These are phyloP conservation scores for Eupithecia subfuscata DNA, from an alignment of 2,888 invertebrate species.

Conservation along the genomic window DNA sequence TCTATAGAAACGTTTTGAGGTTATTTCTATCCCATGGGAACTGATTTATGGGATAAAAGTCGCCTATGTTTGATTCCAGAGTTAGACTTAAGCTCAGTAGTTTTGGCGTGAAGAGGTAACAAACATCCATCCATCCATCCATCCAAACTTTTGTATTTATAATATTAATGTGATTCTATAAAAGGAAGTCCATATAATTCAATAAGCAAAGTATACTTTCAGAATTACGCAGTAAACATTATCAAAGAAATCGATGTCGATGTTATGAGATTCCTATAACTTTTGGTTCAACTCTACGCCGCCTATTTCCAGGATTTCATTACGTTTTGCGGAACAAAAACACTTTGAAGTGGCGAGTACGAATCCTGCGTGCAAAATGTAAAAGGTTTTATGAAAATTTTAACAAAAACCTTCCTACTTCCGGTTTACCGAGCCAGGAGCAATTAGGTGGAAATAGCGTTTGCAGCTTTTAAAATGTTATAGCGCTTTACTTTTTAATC, in stretches of 20 bases:
- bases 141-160: too few species aligned
- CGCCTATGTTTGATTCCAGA: too few species aligned
- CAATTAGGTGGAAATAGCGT: slow-evolving; percentile 40
- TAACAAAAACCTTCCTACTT: slow-evolving; percentile 38
- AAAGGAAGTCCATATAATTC: too few species aligned
- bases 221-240: background rate
- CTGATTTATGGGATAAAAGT: too few species aligned
- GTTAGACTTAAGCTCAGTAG: too few species aligned
- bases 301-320: slow-evolving; percentile 34
- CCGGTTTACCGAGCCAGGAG: slow-evolving; percentile 36
- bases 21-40: too few species aligned
- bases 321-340: slow-evolving; percentile 43
- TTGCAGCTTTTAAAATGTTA: slow-evolving; percentile 33
- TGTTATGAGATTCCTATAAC: background rate
- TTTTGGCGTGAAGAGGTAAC: too few species aligned
- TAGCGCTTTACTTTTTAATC: slow-evolving; percentile 29
- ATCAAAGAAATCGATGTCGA: background rate
- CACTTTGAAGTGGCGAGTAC: slow-evolving; percentile 40
- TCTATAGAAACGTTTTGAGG: too few species aligned
- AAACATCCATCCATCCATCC: too few species aligned
- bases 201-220: background rate
- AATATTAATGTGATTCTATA: too few species aligned
- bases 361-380: slow-evolving; percentile 39
- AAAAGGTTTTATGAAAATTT: slow-evolving; percentile 38
- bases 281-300: background rate